These are phyloP conservation scores for Zootermopsis nevadensis DNA, from an alignment of 2,888 invertebrate genomes.

Conservation along the genomic window DNA sequence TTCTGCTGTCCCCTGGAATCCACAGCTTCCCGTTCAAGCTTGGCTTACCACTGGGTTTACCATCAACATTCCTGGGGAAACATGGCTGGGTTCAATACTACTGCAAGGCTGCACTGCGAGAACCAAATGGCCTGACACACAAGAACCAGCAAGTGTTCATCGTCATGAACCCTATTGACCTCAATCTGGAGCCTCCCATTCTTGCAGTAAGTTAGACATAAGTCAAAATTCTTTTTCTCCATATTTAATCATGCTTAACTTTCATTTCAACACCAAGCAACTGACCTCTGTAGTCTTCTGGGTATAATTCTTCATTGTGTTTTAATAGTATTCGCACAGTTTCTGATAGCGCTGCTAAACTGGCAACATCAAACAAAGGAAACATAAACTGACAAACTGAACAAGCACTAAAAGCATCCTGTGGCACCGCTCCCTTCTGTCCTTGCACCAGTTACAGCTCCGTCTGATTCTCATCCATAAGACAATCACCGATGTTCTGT, in stretches of 20 bases:
- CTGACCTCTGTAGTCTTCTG: no score
- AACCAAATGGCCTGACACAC: constrained; percentile 89
- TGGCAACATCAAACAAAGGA: no score
- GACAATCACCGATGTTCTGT: not conserved
- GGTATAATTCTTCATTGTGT: no score
- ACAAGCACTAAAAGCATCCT: no score
- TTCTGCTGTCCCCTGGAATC: constrained; percentile 89
- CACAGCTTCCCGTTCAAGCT: constrained; percentile 96
- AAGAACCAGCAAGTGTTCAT: constrained; percentile 98
- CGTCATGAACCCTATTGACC: constrained; percentile 94
- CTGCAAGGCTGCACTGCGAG: constrained; percentile 89
- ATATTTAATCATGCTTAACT: no score
- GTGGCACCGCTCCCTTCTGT: not conserved
- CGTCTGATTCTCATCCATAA: not conserved
- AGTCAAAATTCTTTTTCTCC: no score
- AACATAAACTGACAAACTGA: no score
- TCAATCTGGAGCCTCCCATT: constrained; percentile 89
- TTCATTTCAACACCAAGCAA: no score
- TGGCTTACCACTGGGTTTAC: constrained; percentile 88
- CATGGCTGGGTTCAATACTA: constrained; percentile 97
- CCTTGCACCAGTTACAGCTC: not conserved
- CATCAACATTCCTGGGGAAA: constrained; percentile 92
- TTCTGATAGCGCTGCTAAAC: no score
- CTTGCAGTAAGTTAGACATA: constrained; percentile 77
- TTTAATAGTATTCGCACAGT: no score